Evolutionary conservation across 2,113 vertebrate genomes (phyloP).

Genomic region (Barbus barbus): DNA sequence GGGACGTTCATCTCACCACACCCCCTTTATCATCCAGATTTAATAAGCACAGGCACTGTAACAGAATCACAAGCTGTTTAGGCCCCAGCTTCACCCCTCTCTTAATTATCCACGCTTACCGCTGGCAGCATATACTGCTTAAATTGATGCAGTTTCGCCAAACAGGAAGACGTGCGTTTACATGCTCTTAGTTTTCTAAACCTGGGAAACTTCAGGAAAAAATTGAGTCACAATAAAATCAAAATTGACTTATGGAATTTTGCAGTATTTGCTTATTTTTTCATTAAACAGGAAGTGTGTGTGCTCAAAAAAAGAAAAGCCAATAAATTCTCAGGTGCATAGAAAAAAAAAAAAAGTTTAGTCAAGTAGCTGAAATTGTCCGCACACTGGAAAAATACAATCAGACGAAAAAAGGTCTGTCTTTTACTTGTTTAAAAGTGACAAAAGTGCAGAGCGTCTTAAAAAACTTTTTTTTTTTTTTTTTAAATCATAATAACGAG

Average conservation of each 20-base stretch:
- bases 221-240: too few species aligned
- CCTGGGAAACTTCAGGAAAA: background rate
- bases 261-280: background rate
- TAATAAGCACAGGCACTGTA: constrained; percentile 2
- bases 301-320: too few species aligned
- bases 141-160: background rate
- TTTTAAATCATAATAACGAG: too few species aligned
- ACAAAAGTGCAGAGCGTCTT: too few species aligned
- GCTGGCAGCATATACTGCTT: background rate
- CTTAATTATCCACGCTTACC: background rate
- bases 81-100: background rate
- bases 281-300: too few species aligned
- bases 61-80: background rate
- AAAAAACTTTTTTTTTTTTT: too few species aligned
- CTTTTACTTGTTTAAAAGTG: too few species aligned
- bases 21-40: constrained; percentile 38
- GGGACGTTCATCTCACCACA: background rate
- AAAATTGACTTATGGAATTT: background rate
- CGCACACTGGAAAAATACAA: too few species aligned
- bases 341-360: too few species aligned
- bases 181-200: background rate
- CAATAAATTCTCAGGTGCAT: too few species aligned
- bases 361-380: too few species aligned
- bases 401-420: too few species aligned
- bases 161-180: constrained; percentile 5